Evolutionary conservation across 2,888 invertebrate genomes (phyloP), one percentile per base, ranked within the genome.

Genomic region (Hypomecis atomaria): DNA sequence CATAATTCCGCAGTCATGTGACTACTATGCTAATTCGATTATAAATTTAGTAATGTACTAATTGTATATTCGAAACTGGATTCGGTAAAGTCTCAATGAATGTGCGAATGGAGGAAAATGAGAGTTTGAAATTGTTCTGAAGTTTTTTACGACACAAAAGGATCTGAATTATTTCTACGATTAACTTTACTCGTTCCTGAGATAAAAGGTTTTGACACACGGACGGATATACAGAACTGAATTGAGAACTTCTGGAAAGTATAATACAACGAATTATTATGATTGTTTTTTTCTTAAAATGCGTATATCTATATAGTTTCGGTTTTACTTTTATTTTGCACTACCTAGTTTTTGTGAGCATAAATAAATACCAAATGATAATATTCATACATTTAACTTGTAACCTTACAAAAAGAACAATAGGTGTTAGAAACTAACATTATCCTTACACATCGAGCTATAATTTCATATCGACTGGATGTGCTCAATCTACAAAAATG

Each of bases 371-470:
- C 36, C 37, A n/a, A 11, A 13, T 7, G 5, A 6, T 49, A 36
- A 37, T 1, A 11, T n/a, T n/a, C 11, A 6, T 9, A 49, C 7
- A 34, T 10, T n/a, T 54, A n/a, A 79, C 77, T 74, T 71, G 71
- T 75, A 82, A 81, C 79, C 81, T 81, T 83, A 78, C 72, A 76
- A 68, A 77, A 75, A 69, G 64, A 83, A 86, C 84, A 86, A 85
- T 85, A 66, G 80, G 59, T 71, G 77, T 75, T 66, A 67, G 72
- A 73, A 77, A 74, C 71, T 74, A 72, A 64, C 36, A 69, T 71
- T 72, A 74, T 70, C 71, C 65, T 59, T 62, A 66, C 37, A 33
- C 37, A 45, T 38, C 38, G 45, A 45, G 9, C 13, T 45, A 10
- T 36, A 45, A 33, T 38, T 13, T 23, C 23, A 23, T 1, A 23